Evolutionary conservation across 2,888 invertebrate species (phyloP).

Genomic region (Camponotus fellah): DNA sequence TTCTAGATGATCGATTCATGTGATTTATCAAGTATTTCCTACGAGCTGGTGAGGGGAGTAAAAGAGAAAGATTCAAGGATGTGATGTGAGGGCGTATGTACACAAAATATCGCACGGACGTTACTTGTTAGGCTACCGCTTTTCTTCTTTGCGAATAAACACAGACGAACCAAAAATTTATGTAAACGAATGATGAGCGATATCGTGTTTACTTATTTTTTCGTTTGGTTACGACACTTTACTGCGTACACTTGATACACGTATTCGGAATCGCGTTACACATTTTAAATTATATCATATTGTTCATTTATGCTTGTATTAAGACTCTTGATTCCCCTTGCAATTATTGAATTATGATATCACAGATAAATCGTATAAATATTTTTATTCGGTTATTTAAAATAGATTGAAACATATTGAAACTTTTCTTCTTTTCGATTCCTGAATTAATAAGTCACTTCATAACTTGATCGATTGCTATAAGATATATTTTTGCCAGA

Average conservation of each 20-base stretch:
- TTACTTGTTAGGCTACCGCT: slow-evolving; percentile 24
- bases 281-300: neutral
- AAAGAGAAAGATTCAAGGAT: neutral
- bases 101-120: slow-evolving; percentile 4
- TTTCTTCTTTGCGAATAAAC: slow-evolving; percentile 31
- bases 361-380: too few relatives aligned
- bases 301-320: neutral
- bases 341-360: neutral
- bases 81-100: neutral
- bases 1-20: slow-evolving; percentile 44
- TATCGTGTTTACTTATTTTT: slow-evolving; percentile 57
- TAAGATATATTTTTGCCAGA: too few relatives aligned
- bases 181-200: slow-evolving; percentile 39
- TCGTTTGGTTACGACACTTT: slow-evolving; percentile 58
- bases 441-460: too few relatives aligned
- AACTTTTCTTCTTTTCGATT: too few relatives aligned
- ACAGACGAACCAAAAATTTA: slow-evolving; percentile 59
- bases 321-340: neutral
- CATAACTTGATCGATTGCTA: too few relatives aligned
- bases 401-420: too few relatives aligned
- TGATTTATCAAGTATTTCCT: slow-evolving; percentile 27
- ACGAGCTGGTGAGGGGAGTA: neutral
- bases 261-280: neutral
- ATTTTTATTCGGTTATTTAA: too few relatives aligned
- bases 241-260: slow-evolving; percentile 35